Evolutionary conservation across 2,113 vertebrate genomes (phyloP).

Genomic region (Ptilorrhoa leucosticta): DNA sequence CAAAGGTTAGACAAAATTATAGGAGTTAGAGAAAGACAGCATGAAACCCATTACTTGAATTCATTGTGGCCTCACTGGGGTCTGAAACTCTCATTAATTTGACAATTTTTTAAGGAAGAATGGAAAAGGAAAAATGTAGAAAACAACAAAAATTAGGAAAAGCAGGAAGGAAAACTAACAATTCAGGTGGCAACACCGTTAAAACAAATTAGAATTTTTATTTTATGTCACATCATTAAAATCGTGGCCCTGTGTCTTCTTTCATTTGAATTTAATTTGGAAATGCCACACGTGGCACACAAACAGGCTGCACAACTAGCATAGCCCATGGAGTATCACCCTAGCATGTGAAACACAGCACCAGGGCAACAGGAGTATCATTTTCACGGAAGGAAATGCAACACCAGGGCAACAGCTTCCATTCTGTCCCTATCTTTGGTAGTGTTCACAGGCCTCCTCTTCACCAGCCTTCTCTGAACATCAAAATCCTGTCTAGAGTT

Average conservation of each 20-base stretch:
- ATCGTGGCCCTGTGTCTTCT: not conserved
- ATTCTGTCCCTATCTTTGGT: not conserved
- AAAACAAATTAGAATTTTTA: not conserved
- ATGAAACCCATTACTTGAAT: not conserved
- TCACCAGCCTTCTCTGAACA: not conserved
- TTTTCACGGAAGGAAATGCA: not conserved
- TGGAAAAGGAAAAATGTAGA: not conserved
- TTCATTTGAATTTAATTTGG: not conserved
- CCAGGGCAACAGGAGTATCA: not conserved
- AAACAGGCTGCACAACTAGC: not conserved
- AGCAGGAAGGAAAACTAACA: not conserved
- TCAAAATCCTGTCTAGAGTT: not conserved
- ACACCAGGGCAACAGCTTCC: not conserved
- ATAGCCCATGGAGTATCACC: not conserved
- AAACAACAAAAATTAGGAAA: not conserved
- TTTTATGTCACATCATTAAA: not conserved
- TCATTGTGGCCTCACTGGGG: not conserved
- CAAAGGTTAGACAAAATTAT: not conserved
- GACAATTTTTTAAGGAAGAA: not conserved
- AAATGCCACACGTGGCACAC: rapidly evolving
- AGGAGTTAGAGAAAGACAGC: not conserved
- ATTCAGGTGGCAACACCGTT: not conserved
- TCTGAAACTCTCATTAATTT: not conserved
- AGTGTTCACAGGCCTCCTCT: not conserved
- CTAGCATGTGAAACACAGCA: not conserved